Evolutionary conservation across 1,140 invertebrate genomes (phyloP).

Genomic region (Caerostris extrusa): DNA sequence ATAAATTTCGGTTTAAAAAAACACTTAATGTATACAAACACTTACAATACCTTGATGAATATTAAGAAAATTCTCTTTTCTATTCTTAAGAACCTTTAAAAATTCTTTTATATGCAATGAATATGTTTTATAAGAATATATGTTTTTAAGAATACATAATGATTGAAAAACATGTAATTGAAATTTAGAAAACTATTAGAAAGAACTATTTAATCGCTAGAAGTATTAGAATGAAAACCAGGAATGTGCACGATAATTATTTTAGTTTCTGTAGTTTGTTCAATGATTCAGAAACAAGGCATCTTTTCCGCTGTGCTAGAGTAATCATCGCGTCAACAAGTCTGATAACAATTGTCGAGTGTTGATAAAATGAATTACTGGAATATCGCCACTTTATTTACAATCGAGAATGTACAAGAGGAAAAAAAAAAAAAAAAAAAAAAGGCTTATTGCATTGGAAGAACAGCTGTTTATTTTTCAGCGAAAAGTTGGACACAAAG

Average conservation of each 20-base stretch:
- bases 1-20: too few species aligned
- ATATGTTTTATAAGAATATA: too few species aligned
- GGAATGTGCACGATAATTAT: conserved; percentile 15
- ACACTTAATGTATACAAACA: too few species aligned
- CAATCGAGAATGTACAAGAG: neutral
- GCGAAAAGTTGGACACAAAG: conserved; percentile 6
- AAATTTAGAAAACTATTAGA: too few species aligned
- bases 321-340: conserved; percentile 34
- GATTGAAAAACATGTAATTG: too few species aligned
- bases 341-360: conserved; percentile 4
- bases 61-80: too few species aligned
- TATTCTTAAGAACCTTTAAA: too few species aligned
- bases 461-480: conserved; percentile 39
- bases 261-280: neutral
- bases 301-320: neutral
- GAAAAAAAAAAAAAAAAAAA: neutral
- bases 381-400: conserved; percentile 31
- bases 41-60: too few species aligned
- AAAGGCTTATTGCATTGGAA: neutral
- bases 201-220: too few species aligned
- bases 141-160: too few species aligned
- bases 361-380: conserved; percentile 18
- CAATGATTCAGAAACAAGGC: neutral
- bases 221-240: neutral
- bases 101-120: too few species aligned